Conservation (phyloP, 2,797 vertebrate genomes). For the Falco peregrinus region DNA sequence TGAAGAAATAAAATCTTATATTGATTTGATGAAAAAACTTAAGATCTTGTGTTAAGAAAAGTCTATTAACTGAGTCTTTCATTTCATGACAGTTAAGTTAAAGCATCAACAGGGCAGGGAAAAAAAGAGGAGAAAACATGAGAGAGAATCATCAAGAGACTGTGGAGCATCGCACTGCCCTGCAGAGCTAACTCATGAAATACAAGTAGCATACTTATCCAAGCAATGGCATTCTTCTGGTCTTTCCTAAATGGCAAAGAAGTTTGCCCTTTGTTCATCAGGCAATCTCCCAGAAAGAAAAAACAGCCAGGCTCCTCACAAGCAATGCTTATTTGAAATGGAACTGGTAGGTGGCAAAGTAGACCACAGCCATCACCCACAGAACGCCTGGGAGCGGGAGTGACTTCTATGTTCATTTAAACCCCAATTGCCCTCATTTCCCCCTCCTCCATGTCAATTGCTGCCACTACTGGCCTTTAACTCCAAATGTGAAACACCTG, state of each 20-base stretch:
- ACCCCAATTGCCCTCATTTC: accelerated
- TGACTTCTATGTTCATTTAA: background rate
- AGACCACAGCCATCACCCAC: accelerated
- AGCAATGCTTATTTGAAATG: background rate
- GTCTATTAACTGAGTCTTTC: background rate
- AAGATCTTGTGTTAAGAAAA: background rate
- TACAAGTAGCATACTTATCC: background rate
- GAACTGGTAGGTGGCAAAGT: background rate
- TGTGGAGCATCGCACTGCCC: accelerated
- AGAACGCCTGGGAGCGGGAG: background rate
- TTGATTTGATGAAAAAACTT: background rate
- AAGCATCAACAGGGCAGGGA: background rate
- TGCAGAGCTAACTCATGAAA: background rate
- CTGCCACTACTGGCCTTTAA: background rate
- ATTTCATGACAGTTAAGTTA: background rate
- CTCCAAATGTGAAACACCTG: background rate
- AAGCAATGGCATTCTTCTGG: background rate
- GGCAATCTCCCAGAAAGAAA: background rate
- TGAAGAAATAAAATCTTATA: background rate
- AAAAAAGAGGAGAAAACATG: background rate
- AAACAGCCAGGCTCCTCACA: background rate
- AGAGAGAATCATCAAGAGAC: background rate
- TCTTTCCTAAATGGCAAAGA: background rate
- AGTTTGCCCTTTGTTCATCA: background rate
- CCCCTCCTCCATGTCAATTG: background rate